Percentiles rank a stretch among this genome's conserved stretches.
These are phyloP conservation scores for Lycopodina hypogea DNA, from an alignment of 37 sponge, comb jelly and placozoan species.

Conservation along the genomic window DNA sequence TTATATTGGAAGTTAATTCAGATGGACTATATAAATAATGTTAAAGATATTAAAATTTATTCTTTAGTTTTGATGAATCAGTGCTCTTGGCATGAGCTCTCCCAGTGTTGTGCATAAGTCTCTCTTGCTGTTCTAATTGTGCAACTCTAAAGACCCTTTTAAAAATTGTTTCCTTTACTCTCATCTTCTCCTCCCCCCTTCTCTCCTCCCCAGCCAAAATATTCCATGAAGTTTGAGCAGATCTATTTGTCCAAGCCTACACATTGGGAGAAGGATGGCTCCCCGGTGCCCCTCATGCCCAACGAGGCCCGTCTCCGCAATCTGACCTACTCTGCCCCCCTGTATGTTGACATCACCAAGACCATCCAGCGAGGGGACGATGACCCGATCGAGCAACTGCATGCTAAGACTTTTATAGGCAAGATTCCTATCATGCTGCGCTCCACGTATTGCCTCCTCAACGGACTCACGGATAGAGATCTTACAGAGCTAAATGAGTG, in stretches of 20 bases:
- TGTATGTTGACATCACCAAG: constrained; percentile 96
- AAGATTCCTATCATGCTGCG: constrained; percentile 99
- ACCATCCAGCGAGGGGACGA: constrained; percentile 70
- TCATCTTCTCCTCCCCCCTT: not conserved
- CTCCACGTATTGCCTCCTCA: constrained; percentile 95
- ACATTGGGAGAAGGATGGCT: constrained; percentile 98
- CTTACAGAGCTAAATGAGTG: constrained; percentile 99
- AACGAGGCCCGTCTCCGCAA: constrained; percentile 98
- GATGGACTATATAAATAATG: no score
- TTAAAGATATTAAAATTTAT: no score
- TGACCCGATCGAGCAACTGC: constrained; percentile 56
- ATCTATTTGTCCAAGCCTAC: constrained; percentile 99
- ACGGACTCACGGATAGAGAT: constrained; percentile 91
- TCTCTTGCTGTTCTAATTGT: not conserved
- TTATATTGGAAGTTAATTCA: no score
- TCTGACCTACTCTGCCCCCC: constrained; percentile 97
- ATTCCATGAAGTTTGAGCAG: constrained; percentile 99
- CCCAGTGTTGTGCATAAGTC: no score
- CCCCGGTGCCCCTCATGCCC: constrained; percentile 93
- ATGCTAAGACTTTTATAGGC: constrained; percentile 94
- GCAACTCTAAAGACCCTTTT: not conserved
- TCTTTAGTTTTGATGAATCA: no score
- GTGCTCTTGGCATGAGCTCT: no score
- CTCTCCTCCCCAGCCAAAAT: constrained; percentile 66
- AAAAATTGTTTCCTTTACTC: not conserved